Evolutionary conservation across 2,888 invertebrate genomes (phyloP).

Genomic region (Boloria euphrosyne): DNA sequence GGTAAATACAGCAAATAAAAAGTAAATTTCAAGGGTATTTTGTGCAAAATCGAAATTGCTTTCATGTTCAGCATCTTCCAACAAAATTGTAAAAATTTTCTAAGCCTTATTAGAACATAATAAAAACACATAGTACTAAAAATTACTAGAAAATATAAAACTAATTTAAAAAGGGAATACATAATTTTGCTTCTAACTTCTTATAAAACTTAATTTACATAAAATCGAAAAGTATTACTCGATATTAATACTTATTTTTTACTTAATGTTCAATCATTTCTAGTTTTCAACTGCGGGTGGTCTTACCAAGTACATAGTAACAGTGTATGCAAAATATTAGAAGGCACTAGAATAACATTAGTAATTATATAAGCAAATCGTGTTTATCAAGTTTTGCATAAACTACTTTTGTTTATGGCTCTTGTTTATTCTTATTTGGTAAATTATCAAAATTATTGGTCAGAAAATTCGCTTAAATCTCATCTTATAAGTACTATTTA

Average conservation of each 20-base stretch:
- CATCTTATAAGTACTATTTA: neutral
- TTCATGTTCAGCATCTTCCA: too few relatives aligned
- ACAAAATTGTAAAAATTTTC: too few relatives aligned
- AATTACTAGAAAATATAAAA: neutral
- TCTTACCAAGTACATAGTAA: conserved; percentile 43
- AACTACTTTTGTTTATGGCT: neutral
- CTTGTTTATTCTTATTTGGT: neutral
- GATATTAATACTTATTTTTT: conserved; percentile 5
- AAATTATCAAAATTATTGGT: neutral
- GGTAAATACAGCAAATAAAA: too few relatives aligned
- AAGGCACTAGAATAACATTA: conserved; percentile 49
- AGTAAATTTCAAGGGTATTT: too few relatives aligned
- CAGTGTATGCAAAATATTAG: conserved; percentile 49
- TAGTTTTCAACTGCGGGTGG: conserved; percentile 47
- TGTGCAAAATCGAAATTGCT: too few relatives aligned
- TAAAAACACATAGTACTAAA: neutral
- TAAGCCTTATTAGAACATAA: too few relatives aligned
- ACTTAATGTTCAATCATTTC: conserved; percentile 23
- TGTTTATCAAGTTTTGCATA: conserved; percentile 8
- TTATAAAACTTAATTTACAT: neutral
- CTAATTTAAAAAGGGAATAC: too few relatives aligned
- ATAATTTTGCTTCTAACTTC: neutral
- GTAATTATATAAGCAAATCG: conserved; percentile 44
- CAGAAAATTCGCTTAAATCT: neutral
- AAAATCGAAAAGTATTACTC: neutral